Conservation (phyloP, 64 coral and sea anemone species). For the Pachyseris speciosa region DNA sequence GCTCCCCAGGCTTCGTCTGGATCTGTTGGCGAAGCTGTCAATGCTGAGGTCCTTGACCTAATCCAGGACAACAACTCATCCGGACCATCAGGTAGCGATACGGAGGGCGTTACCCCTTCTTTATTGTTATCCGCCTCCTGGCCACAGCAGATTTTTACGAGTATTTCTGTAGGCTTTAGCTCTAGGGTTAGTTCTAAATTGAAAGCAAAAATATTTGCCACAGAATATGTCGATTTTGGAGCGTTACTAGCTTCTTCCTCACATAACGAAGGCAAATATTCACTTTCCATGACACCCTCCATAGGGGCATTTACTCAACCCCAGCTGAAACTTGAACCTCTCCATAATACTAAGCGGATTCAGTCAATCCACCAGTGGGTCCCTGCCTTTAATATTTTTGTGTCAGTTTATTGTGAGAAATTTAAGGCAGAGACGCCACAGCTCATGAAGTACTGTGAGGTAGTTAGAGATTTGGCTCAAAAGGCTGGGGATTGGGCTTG, state of each 20-base stretch:
- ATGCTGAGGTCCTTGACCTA: background rate
- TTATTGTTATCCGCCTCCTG: background rate
- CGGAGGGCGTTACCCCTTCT: background rate
- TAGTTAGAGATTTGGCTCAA: background rate
- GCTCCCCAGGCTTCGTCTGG: background rate
- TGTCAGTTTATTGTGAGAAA: background rate
- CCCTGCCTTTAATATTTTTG: background rate
- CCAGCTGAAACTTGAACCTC: conserved; percentile 13
- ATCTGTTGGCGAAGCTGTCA: background rate
- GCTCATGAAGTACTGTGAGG: conserved; percentile 58
- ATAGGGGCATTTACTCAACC: background rate
- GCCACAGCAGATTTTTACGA: background rate
- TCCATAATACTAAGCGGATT: background rate
- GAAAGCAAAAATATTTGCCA: conserved; percentile 48
- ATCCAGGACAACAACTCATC: background rate
- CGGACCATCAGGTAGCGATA: background rate
- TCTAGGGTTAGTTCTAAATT: background rate
- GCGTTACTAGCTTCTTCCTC: background rate
- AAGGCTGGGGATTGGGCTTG: conserved; percentile 23
- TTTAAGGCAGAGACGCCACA: background rate
- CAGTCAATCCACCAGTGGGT: background rate
- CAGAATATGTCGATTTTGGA: conserved; percentile 29
- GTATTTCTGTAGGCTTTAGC: conserved; percentile 14
- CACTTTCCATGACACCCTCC: background rate
- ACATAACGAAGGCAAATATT: background rate